Evolutionary conservation across 2,113 vertebrate genomes (phyloP), one percentile per base, ranked within the genome.

Genomic region (Propithecus coquereli): DNA sequence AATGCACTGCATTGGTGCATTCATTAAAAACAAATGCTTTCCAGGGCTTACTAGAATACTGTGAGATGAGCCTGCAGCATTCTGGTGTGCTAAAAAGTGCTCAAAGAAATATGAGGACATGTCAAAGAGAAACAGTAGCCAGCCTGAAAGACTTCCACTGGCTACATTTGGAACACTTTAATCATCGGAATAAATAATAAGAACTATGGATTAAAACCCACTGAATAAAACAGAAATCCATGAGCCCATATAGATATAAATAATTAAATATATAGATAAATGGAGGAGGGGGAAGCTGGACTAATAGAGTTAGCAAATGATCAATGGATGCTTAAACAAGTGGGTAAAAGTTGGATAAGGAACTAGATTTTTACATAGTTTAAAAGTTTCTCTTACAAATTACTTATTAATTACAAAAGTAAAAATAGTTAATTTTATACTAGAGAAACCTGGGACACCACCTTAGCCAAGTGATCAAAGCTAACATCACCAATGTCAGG

Each of bases 261-360:
- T 1, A 68, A 86, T 32, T 3, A 34, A 27, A n/a, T 0, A 32
- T 0, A 50, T 22, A 61, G 12, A 25, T 0, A 16, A 37, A 20
- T 0, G 0, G 22, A 13, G 27, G 25, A 11, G 9, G 61, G 32
- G 54, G 16, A 9, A 16, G 6, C 40, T 9, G 2, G 54, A n/a
- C 34, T 2, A 40, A 1, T 0, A 25, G 61, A 32, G 57, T 4
- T 1, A 61, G 8, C 17, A 27, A 52, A 37, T 18, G 47, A 37
- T 32, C 10, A 0, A 0, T 0, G 2, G 45, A 2, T 4, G 22
- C 37, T 4, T 2, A 43, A 17, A 54, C 59, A 0, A 1, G 30
- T 5, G 1, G 76, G n/a, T 18, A 27, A 52, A n/a, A 81, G n/a
- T 1, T 4, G 43, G 57, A 43, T 1, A 59, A 73, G 32, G 20